phyloP scores from a whole-genome alignment of 2,888 invertebrate species.

The Litoditis marina region DNA sequence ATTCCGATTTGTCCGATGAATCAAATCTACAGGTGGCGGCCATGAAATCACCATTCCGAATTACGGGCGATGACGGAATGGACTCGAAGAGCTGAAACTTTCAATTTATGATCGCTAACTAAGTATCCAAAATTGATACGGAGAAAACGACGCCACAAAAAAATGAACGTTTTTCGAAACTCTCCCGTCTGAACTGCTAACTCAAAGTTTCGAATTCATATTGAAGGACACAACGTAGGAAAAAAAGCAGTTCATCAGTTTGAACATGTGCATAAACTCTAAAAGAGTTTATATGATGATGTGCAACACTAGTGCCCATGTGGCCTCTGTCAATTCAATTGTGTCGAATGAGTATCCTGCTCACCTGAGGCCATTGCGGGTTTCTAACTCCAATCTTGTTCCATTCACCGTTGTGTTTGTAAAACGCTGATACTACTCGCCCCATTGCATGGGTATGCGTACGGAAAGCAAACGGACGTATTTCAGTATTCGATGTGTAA shows the following conservation, averaged over 20 bases:
- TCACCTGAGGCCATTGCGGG: constrained; percentile 69
- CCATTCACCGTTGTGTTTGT: constrained; percentile 61
- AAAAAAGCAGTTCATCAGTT: too few relatives aligned
- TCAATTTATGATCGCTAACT: too few relatives aligned
- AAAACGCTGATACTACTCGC: constrained; percentile 64
- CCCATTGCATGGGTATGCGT: constrained; percentile 68
- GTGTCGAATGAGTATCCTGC: too few relatives aligned
- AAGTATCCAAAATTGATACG: too few relatives aligned
- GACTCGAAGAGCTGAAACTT: constrained; percentile 67
- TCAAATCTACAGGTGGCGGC: constrained; percentile 68
- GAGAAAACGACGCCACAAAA: background rate
- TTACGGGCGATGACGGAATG: constrained; percentile 61
- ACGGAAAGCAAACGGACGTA: constrained; percentile 60
- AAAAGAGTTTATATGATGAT: too few relatives aligned
- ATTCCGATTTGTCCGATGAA: constrained; percentile 63
- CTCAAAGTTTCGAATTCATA: too few relatives aligned
- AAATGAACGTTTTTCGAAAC: background rate
- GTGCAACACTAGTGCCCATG: too few relatives aligned
- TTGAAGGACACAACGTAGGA: background rate
- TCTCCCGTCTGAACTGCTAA: too few relatives aligned
- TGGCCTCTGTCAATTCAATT: too few relatives aligned
- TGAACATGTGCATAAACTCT: too few relatives aligned
- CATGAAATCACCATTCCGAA: constrained; percentile 65
- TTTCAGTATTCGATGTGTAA: constrained; percentile 51
- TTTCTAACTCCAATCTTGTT: constrained; percentile 67